These are phyloP conservation scores for Opisthocomus hoazin DNA, from an alignment of 2,113 vertebrate genomes.

Conservation along the genomic window DNA sequence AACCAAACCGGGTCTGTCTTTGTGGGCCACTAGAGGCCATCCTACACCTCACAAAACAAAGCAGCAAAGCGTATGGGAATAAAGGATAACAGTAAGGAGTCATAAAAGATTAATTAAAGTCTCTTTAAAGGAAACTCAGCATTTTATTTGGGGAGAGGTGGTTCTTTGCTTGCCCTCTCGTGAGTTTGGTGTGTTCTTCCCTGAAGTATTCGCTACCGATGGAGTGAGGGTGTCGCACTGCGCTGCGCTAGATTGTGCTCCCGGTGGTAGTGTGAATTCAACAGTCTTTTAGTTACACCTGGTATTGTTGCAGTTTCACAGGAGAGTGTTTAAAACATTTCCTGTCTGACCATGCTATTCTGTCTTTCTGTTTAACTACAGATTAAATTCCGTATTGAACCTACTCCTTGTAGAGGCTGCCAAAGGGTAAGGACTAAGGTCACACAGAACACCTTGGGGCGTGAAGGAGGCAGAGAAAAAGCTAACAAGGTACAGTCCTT, in stretches of 20 bases:
- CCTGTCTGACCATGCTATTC: background rate
- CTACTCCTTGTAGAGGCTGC: background rate
- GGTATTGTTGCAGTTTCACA: background rate
- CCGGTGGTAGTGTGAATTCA: background rate
- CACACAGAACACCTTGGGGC: background rate
- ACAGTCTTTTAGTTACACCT: background rate
- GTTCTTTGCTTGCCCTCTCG: background rate
- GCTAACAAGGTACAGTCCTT: background rate
- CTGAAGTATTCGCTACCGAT: background rate
- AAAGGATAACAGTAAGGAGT: background rate
- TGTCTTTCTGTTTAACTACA: background rate
- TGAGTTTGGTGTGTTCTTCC: background rate
- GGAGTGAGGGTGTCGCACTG: background rate
- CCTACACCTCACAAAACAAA: conserved; percentile 13
- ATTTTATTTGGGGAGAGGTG: background rate
- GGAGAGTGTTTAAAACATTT: background rate
- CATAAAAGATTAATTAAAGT: background rate
- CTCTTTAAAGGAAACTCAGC: background rate
- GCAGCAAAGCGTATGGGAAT: background rate
- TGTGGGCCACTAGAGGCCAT: conserved; percentile 40
- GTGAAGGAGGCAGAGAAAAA: background rate
- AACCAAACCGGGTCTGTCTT: background rate
- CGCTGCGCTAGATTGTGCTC: background rate
- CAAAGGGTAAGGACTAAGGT: background rate
- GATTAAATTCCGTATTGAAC: background rate